Evolutionary conservation across 2,888 invertebrate genomes (phyloP).

Genomic region (Camponotus fellah): DNA sequence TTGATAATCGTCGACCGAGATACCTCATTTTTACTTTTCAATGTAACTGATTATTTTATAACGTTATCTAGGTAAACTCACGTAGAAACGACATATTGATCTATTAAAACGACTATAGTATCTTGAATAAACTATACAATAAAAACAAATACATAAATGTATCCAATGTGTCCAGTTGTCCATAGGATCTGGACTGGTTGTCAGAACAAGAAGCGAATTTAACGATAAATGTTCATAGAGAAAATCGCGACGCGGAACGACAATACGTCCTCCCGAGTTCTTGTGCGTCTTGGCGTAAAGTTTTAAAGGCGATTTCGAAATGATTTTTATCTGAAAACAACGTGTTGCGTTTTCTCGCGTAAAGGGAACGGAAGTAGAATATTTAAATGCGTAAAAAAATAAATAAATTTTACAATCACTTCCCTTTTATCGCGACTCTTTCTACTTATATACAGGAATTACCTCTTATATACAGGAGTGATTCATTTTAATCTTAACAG

Average conservation of each 20-base stretch:
- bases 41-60: not conserved
- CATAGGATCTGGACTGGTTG: not conserved
- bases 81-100: not conserved
- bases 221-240: not conserved
- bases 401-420: not conserved
- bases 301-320: slow-evolving; percentile 28
- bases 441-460: not conserved
- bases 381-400: not conserved
- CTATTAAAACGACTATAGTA: not conserved
- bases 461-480: too few relatives aligned
- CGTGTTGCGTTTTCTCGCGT: slow-evolving; percentile 14
- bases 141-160: not conserved
- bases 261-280: not conserved
- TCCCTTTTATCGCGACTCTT: not conserved
- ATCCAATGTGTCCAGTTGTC: slow-evolving; percentile 9
- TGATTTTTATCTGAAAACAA: slow-evolving; percentile 38
- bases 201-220: not conserved
- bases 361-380: slow-evolving; percentile 32
- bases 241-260: not conserved
- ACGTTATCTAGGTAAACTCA: not conserved
- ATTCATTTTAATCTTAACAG: too few relatives aligned
- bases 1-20: not conserved
- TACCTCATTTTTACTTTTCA: not conserved
- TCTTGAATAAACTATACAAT: slow-evolving; percentile 35
- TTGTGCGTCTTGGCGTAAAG: slow-evolving; percentile 3